Evolutionary conservation across 1,140 invertebrate genomes (phyloP), one percentile per base, ranked within the genome.

Genomic region (Euschistus heros): DNA sequence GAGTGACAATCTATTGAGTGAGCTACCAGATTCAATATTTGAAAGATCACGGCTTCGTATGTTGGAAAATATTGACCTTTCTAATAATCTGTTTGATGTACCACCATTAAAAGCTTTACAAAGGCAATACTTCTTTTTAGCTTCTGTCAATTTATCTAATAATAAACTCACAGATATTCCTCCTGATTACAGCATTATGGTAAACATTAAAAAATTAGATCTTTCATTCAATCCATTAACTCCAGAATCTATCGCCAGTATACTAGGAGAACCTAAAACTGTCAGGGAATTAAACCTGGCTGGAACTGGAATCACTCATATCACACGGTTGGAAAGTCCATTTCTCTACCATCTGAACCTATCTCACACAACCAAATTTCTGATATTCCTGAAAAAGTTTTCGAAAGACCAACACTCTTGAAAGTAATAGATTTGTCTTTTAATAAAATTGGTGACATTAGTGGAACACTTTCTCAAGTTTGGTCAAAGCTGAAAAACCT

Each of bases 181-280:
- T 6, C 80, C 83, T 0, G 91, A 94, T 73, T 86, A 91, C 42
- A 87, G 86, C 71, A 85, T 92, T 0, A 84, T 94, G 76, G 87
- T 90, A 2, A 93, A 90, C 72, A 86, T 94, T 0, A 94, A 94
- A 73, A 81, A 84, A 65, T 77, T 95, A 0, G 91, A 94, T 76
- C 74, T 95, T 0, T 92, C 89, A 2, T 88, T 84, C 68, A 95
- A 94, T 80, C 88, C 89, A 0, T 74, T 95, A 0, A 84, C 84
- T 5, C 74, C 80, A 62, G 83, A 86, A 68, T 83, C 91, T 0
- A 79, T 94, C 4, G 78, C 75, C 13, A 87, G 86, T 71, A 82
- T 95, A 44, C 73, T 95, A 0, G 87, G 86, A 52, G 91, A 94
- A 73, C 91, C 91, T 0, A 95, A 94, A 78, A 91, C 91, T 0